These are phyloP conservation scores for Corythornis cristatus DNA, from an alignment of 2,113 vertebrate genomes.

Conservation along the genomic window DNA sequence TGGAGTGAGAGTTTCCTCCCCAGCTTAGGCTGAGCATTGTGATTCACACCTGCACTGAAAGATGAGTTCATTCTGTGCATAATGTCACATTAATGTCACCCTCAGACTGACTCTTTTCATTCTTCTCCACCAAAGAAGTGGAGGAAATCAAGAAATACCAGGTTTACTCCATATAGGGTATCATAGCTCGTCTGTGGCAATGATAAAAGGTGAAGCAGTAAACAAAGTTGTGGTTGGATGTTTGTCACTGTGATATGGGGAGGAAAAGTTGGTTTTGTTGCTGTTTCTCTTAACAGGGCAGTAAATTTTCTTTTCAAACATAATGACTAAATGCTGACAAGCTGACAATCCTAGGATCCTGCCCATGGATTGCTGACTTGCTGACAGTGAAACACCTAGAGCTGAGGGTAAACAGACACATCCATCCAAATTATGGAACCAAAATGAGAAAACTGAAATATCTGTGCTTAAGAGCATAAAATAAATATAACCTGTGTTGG, in stretches of 20 bases:
- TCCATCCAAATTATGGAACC: background rate
- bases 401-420: background rate
- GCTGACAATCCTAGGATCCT: background rate
- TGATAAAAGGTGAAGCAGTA: background rate
- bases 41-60: background rate
- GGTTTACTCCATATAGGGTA: background rate
- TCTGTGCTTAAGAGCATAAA: background rate
- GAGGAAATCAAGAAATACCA: background rate
- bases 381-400: background rate
- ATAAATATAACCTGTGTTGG: background rate
- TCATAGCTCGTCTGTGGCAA: background rate
- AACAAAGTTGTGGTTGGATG: fast-evolving
- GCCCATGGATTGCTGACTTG: background rate
- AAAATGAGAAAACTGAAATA: background rate
- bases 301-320: background rate
- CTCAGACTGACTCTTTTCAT: background rate
- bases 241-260: background rate
- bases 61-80: background rate
- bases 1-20: background rate
- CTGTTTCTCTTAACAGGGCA: background rate
- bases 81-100: background rate
- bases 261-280: background rate
- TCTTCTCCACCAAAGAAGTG: background rate
- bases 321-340: background rate
- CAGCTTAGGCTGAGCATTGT: background rate